Conservation (phyloP, 2,888 invertebrate species). For the Lucinisca nassula region DNA sequence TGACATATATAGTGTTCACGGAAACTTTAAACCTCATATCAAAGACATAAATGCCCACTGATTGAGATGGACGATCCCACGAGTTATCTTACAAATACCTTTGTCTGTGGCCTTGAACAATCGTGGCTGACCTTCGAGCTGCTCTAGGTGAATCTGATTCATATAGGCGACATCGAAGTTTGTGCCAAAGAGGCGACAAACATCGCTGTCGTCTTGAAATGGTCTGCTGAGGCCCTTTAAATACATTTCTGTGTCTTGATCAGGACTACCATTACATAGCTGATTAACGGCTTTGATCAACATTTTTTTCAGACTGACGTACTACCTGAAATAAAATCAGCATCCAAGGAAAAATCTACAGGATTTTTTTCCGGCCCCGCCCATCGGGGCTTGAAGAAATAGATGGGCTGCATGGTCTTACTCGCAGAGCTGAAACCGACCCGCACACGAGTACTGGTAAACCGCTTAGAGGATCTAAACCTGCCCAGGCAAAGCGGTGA, state of each 20-base stretch:
- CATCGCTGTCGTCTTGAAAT: not conserved
- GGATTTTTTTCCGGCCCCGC: no score
- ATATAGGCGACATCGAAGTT: not conserved
- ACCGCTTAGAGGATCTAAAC: no score
- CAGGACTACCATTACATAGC: not conserved
- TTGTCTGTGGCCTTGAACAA: not conserved
- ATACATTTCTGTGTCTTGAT: not conserved
- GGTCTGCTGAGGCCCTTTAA: not conserved
- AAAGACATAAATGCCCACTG: no score
- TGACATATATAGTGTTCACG: no score
- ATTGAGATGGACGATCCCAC: no score
- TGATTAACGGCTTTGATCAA: not conserved
- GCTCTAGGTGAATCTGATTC: not conserved
- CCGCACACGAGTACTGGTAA: no score
- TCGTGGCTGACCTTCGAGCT: not conserved
- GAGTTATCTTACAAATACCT: not conserved
- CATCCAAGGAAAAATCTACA: no score
- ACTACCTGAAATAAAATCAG: not conserved
- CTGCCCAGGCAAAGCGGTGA: no score
- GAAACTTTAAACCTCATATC: no score
- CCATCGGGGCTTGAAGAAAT: no score
- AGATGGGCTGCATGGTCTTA: no score
- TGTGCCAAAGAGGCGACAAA: not conserved
- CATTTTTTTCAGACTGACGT: not conserved
- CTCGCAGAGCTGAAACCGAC: no score